phyloP scores from a whole-genome alignment of 64 coral and sea anemone genomes.

The Catalaphyllia jardinei region DNA sequence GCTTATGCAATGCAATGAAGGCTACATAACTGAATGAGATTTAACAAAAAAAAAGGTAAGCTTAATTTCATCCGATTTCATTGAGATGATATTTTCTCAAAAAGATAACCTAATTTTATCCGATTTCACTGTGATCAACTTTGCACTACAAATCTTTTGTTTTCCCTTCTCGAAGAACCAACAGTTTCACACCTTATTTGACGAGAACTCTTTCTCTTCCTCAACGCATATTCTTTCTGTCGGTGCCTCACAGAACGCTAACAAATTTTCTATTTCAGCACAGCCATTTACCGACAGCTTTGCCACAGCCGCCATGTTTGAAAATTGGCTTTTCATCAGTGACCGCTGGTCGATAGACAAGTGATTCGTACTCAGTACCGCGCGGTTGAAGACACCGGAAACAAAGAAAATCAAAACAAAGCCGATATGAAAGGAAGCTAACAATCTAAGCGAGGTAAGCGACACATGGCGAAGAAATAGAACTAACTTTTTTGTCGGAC shows the following conservation, averaged over 20 bases:
- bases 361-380: not conserved
- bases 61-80: too few species aligned
- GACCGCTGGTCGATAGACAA: not conserved
- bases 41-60: too few species aligned
- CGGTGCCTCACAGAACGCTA: conserved; percentile 66
- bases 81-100: not conserved
- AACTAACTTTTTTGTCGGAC: not conserved
- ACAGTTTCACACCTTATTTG: conserved; percentile 26
- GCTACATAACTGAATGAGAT: too few species aligned
- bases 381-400: conserved; percentile 23
- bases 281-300: conserved; percentile 72
- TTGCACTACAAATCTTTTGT: not conserved
- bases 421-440: not conserved
- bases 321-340: not conserved
- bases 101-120: too few species aligned
- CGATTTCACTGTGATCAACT: not conserved
- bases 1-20: too few species aligned
- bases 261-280: conserved; percentile 68
- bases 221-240: conserved; percentile 50
- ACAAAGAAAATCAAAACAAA: conserved; percentile 52
- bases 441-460: too few species aligned
- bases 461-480: not conserved
- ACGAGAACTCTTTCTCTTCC: not conserved
- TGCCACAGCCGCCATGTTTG: conserved; percentile 69
- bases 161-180: not conserved